A percentile compares a stretch with the other conserved stretches of the same genome.
Conservation (phyloP, 2,113 vertebrate species). For the Mastomys coucha region DNA sequence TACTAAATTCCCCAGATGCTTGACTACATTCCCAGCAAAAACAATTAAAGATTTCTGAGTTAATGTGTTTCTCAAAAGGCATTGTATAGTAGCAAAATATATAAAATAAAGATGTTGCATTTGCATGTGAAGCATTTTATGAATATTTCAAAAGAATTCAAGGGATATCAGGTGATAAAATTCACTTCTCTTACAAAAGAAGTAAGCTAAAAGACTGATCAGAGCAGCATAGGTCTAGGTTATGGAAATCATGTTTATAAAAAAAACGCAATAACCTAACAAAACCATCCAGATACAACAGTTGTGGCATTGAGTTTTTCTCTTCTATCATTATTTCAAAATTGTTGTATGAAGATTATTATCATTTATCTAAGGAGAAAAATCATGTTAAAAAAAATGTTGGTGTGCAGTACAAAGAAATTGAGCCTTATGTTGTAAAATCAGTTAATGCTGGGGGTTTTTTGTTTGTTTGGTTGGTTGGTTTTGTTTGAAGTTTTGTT, state of each 20-base stretch:
- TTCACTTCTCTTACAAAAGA: neutral
- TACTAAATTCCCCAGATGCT: neutral
- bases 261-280: neutral
- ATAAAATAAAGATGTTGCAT: neutral
- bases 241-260: neutral
- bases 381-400: neutral
- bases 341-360: neutral
- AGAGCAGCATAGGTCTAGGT: neutral
- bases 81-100: neutral
- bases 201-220: neutral
- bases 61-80: neutral
- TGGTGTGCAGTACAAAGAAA: neutral
- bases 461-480: neutral
- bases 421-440: neutral
- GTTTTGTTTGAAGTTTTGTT: no score
- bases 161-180: neutral
- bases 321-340: neutral
- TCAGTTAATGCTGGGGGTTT: neutral
- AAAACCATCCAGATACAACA: neutral
- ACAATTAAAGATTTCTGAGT: neutral
- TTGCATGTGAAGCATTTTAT: neutral
- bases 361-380: neutral
- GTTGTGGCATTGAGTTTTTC: slow-evolving; percentile 3
- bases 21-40: neutral
- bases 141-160: neutral